A percentile compares a stretch with the other conserved stretches of the same genome.
phyloP scores from a whole-genome alignment of 1,140 invertebrate genomes.

The Pseudomyrmex pallidus region DNA sequence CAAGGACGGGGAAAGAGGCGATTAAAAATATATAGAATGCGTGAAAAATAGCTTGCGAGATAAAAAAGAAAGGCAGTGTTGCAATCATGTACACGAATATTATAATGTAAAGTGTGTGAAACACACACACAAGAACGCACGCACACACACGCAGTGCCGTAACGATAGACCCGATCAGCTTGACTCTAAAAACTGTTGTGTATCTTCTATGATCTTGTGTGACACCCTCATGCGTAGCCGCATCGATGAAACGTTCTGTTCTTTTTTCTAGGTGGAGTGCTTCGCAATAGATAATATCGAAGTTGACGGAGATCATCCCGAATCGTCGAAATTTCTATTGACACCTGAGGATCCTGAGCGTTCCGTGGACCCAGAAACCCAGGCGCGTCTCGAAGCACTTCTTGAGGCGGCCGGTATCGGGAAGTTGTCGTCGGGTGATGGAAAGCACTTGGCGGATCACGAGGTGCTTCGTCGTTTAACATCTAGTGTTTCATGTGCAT shows the following conservation, averaged over 20 bases:
- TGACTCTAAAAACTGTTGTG: too few relatives aligned
- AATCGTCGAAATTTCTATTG: constrained; percentile 92
- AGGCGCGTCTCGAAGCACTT: constrained; percentile 94
- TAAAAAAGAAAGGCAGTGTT: too few relatives aligned
- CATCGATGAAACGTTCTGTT: not conserved
- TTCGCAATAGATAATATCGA: constrained; percentile 89
- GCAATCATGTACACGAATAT: too few relatives aligned
- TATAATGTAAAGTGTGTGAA: too few relatives aligned
- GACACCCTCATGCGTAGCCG: not conserved
- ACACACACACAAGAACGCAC: too few relatives aligned
- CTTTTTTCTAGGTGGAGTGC: constrained; percentile 88
- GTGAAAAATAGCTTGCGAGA: too few relatives aligned
- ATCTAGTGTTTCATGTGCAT: constrained; percentile 95
- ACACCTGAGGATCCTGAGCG: constrained; percentile 90
- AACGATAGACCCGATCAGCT: too few relatives aligned
- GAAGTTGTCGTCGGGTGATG: constrained; percentile 91
- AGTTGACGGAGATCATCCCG: constrained; percentile 89
- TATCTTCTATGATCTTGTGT: too few relatives aligned
- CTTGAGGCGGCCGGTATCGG: constrained; percentile 94
- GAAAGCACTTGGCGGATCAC: constrained; percentile 92
- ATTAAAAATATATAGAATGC: not conserved
- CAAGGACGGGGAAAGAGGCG: not conserved
- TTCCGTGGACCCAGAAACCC: constrained; percentile 95
- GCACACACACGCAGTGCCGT: too few relatives aligned
- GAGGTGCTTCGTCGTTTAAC: constrained; percentile 93